Evolutionary conservation across 2,888 invertebrate genomes (phyloP).

Genomic region (Dolichomitus sp.): DNA sequence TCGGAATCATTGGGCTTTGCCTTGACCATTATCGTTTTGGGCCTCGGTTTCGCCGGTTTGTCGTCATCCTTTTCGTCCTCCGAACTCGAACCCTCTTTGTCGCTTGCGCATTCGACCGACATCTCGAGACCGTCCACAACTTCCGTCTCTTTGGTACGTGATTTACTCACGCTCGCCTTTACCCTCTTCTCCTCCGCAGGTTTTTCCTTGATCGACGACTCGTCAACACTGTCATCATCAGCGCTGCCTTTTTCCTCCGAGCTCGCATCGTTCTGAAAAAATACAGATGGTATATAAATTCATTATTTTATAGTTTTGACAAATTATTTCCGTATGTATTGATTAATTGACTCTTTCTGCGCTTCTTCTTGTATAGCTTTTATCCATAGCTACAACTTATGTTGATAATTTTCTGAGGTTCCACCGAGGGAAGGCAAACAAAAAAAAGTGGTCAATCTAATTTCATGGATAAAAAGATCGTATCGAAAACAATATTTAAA

Average conservation of each 20-base stretch:
- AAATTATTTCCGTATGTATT: background rate
- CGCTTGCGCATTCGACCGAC: conserved; percentile 83
- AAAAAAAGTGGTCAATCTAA: background rate
- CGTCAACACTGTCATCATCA: conserved; percentile 57
- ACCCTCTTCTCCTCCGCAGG: conserved; percentile 15
- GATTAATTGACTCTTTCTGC: too few relatives aligned
- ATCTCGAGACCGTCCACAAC: conserved; percentile 82
- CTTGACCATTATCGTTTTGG: conserved; percentile 82
- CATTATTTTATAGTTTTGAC: background rate
- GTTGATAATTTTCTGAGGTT: too few relatives aligned
- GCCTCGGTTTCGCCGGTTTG: conserved; percentile 71
- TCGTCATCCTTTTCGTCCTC: conserved; percentile 75
- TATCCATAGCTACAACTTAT: too few relatives aligned
- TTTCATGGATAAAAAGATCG: too few relatives aligned
- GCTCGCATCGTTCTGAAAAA: conserved; percentile 60
- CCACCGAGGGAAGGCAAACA: too few relatives aligned
- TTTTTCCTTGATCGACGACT: conserved; percentile 39
- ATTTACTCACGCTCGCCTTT: conserved; percentile 63
- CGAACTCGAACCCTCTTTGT: conserved; percentile 78
- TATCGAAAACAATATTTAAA: too few relatives aligned
- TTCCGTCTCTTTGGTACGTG: conserved; percentile 74
- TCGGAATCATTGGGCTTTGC: conserved; percentile 81
- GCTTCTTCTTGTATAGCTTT: too few relatives aligned
- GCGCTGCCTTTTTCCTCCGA: conserved; percentile 63
- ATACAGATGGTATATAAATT: background rate